A percentile compares a stretch with the other conserved stretches of the same genome.
These are phyloP conservation scores for Amphiprion ocellaris DNA, from an alignment of 2,113 vertebrate genomes.

Conservation along the genomic window DNA sequence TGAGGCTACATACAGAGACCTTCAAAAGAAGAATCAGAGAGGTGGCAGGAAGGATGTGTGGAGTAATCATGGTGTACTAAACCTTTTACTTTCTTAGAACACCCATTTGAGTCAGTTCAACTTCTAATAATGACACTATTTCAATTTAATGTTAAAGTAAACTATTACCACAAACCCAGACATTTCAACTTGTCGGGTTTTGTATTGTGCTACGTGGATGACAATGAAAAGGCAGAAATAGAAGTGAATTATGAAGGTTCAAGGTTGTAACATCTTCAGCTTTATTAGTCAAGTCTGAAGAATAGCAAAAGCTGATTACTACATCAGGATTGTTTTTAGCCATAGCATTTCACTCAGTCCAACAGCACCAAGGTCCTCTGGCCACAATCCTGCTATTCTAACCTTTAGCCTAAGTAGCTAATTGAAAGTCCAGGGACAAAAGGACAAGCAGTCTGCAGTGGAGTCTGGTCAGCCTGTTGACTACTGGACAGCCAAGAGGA, in stretches of 20 bases:
- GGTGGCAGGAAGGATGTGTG: neutral
- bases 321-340: no score
- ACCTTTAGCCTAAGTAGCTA: conserved; percentile 21
- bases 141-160: no score
- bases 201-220: no score
- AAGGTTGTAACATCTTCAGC: no score
- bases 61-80: neutral
- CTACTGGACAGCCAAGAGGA: conserved; percentile 57
- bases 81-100: neutral
- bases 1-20: neutral
- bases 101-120: neutral
- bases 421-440: conserved; percentile 38
- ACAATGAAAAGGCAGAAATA: no score
- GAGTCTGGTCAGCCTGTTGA: conserved; percentile 17
- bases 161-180: no score
- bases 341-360: no score
- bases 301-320: no score
- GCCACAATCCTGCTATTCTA: neutral
- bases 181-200: no score
- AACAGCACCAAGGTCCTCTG: neutral
- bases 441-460: conserved; percentile 19
- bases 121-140: no score
- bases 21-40: neutral
- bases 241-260: no score
- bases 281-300: no score